Conservation (phyloP, 2,888 invertebrate genomes). For the Antheraea yamamai region DNA sequence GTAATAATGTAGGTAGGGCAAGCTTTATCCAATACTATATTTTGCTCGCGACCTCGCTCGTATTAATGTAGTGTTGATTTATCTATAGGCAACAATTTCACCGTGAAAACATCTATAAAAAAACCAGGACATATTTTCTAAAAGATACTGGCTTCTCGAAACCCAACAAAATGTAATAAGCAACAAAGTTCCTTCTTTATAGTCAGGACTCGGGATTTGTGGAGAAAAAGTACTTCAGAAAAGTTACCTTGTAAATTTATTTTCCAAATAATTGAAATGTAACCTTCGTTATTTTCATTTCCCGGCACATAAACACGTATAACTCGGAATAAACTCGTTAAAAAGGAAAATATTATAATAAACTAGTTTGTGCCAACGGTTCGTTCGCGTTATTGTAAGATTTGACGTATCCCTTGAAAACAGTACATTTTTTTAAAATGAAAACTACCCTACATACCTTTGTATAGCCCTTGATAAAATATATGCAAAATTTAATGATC, state of each 20-base stretch:
- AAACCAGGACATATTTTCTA: neutral
- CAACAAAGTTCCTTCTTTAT: neutral
- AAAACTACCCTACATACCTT: too few species aligned
- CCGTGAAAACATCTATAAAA: neutral
- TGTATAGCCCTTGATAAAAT: too few species aligned
- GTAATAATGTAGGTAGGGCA: too few species aligned
- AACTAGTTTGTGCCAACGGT: too few species aligned
- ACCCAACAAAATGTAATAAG: neutral
- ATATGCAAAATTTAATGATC: too few species aligned
- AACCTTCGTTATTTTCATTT: neutral
- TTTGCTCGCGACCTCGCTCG: too few species aligned
- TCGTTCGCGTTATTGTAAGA: too few species aligned
- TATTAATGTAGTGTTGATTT: too few species aligned
- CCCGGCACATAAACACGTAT: neutral
- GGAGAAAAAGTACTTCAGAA: neutral
- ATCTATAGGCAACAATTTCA: neutral
- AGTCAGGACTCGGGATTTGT: neutral
- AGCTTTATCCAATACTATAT: too few species aligned
- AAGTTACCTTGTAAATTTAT: neutral
- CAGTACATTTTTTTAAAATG: too few species aligned
- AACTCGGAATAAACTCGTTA: neutral
- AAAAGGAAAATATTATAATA: neutral
- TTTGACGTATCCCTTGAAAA: too few species aligned
- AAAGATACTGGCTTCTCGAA: neutral
- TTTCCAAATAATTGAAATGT: neutral